Percentiles rank a stretch among this genome's conserved stretches.
Evolutionary conservation across 2,888 invertebrate species (phyloP).

Genomic region (Synergus umbraculus): DNA sequence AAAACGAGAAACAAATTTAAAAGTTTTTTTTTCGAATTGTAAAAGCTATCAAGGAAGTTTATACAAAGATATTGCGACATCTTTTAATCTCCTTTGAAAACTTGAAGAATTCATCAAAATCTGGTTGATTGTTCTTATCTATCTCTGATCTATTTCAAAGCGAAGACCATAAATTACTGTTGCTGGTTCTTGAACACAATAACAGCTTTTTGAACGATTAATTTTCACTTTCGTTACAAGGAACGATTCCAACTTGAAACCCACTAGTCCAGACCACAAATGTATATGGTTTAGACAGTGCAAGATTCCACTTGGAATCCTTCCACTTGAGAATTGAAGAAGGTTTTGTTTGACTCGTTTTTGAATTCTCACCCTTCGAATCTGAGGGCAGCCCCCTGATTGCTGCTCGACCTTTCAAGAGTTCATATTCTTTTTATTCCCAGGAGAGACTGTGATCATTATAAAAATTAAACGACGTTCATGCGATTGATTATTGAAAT

Average conservation of each 20-base stretch:
- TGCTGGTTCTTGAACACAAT: not conserved
- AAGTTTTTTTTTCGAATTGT: too few relatives aligned
- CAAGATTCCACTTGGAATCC: not conserved
- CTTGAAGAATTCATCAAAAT: too few relatives aligned
- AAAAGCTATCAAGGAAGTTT: too few relatives aligned
- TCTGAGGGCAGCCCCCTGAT: conserved; percentile 47
- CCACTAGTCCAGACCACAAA: conserved; percentile 13
- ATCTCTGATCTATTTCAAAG: too few relatives aligned
- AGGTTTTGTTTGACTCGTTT: conserved; percentile 15
- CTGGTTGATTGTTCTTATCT: too few relatives aligned
- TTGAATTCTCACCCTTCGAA: conserved; percentile 19
- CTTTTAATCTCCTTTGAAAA: too few relatives aligned
- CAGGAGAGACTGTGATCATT: conserved; percentile 70
- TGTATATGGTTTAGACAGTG: conserved; percentile 10
- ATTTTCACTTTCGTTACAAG: conserved; percentile 10
- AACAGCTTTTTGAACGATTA: not conserved
- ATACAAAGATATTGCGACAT: too few relatives aligned
- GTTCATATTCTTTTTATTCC: conserved; percentile 57
- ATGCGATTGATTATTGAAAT: conserved; percentile 77
- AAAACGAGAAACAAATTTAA: too few relatives aligned
- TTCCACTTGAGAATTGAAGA: conserved; percentile 12
- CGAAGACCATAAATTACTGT: not conserved
- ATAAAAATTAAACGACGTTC: conserved; percentile 78
- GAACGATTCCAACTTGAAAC: conserved; percentile 3
- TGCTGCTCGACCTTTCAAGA: conserved; percentile 47